Base-by-base conservation (phyloP, 2,113 vertebrate genomes). In the Oophaga pumilio region DNA sequence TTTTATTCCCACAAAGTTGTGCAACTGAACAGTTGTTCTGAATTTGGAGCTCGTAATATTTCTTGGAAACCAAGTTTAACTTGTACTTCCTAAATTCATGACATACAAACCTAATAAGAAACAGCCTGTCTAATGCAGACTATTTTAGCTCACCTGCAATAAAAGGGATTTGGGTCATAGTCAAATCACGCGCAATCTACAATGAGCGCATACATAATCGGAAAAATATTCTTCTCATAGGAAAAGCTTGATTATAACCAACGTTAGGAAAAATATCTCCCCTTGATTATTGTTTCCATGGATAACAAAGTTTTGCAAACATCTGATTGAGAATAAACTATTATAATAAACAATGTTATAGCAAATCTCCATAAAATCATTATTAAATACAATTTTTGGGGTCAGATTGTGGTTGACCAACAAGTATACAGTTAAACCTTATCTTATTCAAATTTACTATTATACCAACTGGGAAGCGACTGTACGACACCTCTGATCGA, bases 1-100 rank as follows among this genome's bases (percentile, higher is more conserved):
- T 59, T 85, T 80, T 71, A 50, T 86, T 66, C 56, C 33, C 59
- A 59, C 76, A 87, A 71, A 60, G 56, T 81, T 59, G 52, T 76
- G 78, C 64, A 81, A 87, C 24, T 5, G 24, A 80, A 81, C 85
- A 87, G 85, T 87, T 87, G 64, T 80, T 80, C 62, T 71, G 50
- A 56, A 80, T 81, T 73, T 81, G 33, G 20, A 60, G 20, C 28
- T 68, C 18, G 79, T 73, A 62, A 43, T 50, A 57, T 81, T 73
- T 80, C 64, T 81, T 81, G 77, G 77, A 87, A 87, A 86, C 15
- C 17, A 24, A 66, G 20, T 77, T 64, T 77, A 77, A 64, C 64
- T 56, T 86, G 57, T 77, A 24, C 3, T 64, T 86, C 28, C 84
- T 86, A 66, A 86, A 53, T 49, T 26, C 85, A 68, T 69, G 62